phyloP scores from a whole-genome alignment of 2,113 vertebrate species.

The Zosterops pallidus region DNA sequence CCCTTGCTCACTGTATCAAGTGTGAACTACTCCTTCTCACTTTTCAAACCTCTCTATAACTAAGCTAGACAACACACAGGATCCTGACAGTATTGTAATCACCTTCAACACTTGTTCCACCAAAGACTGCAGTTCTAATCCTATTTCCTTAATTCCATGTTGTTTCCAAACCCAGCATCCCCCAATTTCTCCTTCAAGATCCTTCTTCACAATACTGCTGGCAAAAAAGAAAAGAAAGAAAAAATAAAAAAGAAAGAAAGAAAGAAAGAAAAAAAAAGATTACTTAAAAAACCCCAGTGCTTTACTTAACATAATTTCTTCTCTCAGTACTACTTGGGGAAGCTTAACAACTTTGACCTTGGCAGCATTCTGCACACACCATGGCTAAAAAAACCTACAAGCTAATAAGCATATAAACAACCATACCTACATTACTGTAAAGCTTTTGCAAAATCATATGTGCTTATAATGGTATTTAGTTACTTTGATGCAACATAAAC shows the following conservation, averaged over 20 bases:
- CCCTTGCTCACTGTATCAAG: conserved; percentile 10
- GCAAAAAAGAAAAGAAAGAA: not conserved
- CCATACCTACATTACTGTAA: not conserved
- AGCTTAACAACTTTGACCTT: not conserved
- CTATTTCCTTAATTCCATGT: not conserved
- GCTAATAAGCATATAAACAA: conserved; percentile 29
- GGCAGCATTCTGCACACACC: not conserved
- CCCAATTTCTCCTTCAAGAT: not conserved
- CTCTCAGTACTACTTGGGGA: not conserved
- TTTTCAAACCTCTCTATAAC: not conserved
- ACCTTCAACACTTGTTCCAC: not conserved
- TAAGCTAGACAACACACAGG: not conserved
- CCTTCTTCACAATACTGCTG: not conserved
- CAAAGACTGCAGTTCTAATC: not conserved
- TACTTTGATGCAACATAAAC: not conserved
- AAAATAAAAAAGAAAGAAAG: not conserved
- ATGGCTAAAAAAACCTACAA: not conserved
- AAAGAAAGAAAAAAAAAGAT: not conserved
- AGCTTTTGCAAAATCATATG: not conserved
- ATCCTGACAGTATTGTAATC: not conserved
- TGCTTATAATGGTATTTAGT: not conserved
- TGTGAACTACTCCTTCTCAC: conserved; percentile 13
- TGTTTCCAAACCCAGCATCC: not conserved
- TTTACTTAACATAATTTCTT: not conserved
- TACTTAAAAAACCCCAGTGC: not conserved